Percentiles rank a stretch among this genome's conserved stretches.
phyloP scores from a whole-genome alignment of 2,797 vertebrate species.

The Periophthalmus magnuspinnatus region DNA sequence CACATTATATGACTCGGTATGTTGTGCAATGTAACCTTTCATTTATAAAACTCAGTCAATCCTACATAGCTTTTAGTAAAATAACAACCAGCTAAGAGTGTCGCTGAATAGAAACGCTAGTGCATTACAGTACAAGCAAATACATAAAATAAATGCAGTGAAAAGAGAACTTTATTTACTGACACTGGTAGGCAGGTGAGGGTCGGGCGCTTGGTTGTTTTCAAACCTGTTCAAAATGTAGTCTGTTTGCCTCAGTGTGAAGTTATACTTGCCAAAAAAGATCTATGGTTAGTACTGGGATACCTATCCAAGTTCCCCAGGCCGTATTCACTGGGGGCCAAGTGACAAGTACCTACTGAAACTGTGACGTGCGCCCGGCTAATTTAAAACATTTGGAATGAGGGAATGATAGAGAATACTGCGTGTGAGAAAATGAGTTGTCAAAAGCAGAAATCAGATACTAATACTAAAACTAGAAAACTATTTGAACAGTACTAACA shows the following conservation, averaged over 20 bases:
- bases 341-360: too few relatives aligned
- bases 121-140: not conserved
- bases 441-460: too few relatives aligned
- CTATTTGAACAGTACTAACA: too few relatives aligned
- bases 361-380: too few relatives aligned
- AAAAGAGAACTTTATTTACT: not conserved
- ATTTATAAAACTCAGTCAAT: constrained; percentile 26
- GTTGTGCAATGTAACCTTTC: constrained; percentile 25
- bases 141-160: not conserved
- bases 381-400: too few relatives aligned
- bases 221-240: not conserved
- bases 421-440: too few relatives aligned
- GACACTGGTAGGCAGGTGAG: not conserved
- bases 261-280: not conserved
- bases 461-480: too few relatives aligned
- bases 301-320: too few relatives aligned
- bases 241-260: not conserved
- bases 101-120: not conserved
- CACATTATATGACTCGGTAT: not conserved
- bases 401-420: too few relatives aligned
- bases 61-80: constrained; percentile 7
- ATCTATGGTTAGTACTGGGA: not conserved
- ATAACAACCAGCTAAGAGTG: not conserved
- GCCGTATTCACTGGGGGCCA: too few relatives aligned
- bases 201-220: not conserved